Evolutionary conservation across 2,797 vertebrate genomes (phyloP), one percentile per base, ranked within the genome.

Genomic region (Molothrus aeneus): DNA sequence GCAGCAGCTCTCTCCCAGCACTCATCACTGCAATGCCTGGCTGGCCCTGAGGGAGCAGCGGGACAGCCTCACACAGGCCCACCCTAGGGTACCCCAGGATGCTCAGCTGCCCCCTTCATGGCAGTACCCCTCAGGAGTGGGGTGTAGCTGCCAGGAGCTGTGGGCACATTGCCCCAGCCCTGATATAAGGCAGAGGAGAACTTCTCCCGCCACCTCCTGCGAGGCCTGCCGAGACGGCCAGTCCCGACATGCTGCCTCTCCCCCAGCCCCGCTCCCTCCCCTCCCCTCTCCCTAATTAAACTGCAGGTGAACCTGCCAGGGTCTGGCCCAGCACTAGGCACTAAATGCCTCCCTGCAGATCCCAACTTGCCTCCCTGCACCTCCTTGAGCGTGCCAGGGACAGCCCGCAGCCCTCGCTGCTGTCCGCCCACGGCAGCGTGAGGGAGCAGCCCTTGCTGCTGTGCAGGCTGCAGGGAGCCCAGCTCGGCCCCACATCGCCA

Each of bases 221-320:
- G 1, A 92, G 74, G 91, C 86, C 80, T 17, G 17, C 25, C 1
- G 66, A 87, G 74, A 56, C 29, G 2, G 95, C 97, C 86, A 89
- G 97, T 95, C 90, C 89, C 32, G 0, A 96, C 97, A 96, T 1
- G 97, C 91, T 26, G 61, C 79, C 92, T 94, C 93, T 96, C 96
- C 96, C 95, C 97, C 97, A 94, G 87, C 94, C 95, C 93, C 5
- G 32, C 90, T 94, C 95, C 64, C 78, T 94, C 53, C 90, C 97
- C 97, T 74, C 88, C 70, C 79, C 97, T 97, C 97, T 97, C 96
- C 97, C 97, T 97, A 98, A 98, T 98, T 98, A 98, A 98, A 98
- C 98, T 98, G 96, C 97, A 97, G 97, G 97, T 98, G 98, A 98
- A 98, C 98, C 97, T 97, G 75, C 97, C 97, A 98, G 96, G 96